Evolutionary conservation across 2,797 vertebrate genomes (phyloP), one percentile per base, ranked within the genome.

Genomic region (Sciurus vulgaris): DNA sequence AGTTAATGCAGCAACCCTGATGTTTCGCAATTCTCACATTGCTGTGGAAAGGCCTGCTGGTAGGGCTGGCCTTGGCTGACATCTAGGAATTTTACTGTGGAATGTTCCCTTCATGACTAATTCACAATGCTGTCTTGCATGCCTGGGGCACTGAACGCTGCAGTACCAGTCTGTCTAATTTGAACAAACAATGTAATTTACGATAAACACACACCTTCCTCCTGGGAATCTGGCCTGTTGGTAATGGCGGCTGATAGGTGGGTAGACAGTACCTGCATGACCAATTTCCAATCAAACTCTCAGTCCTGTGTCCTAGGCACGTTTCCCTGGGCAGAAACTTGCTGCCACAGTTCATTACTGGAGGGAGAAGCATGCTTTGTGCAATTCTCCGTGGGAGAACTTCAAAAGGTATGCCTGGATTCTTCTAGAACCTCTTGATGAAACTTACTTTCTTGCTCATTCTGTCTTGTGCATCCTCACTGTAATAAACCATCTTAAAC

Each of bases 81-180:
- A 24, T 13, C 33, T 56, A 59, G n/a, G 9, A 54, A 65, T 82
- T 74, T 87, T 67, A 14, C 30, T 56, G 79, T n/a, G 44, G 20
- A 87, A 78, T 35, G 12, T 54, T 90, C 33, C 77, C 38, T 76
- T 59, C 9, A 38, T 88, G 84, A 59, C 17, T 88, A 84, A 92
- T 90, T 92, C 15, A 92, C 74, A 63, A 51, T 51, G 35, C 7
- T 89, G 17, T 79, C 89, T 93, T 63, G 59, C 41, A 56, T 44
- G 44, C 74, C 9, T 33, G 35, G 26, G 51, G 33, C 85, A 35
- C 11, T 35, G 63, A 93, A 26, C 35, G 26, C 44, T 81, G 26
- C 2, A 44, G n/a, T 49, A 79, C 7, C 5, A 35, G 33, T 7
- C 65, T 86, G 11, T 61, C 49, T 92, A 54, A 41, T 49, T 35